These are phyloP conservation scores for Caenorhabditis angaria DNA, from an alignment of 2,888 invertebrate genomes.

Conservation along the genomic window DNA sequence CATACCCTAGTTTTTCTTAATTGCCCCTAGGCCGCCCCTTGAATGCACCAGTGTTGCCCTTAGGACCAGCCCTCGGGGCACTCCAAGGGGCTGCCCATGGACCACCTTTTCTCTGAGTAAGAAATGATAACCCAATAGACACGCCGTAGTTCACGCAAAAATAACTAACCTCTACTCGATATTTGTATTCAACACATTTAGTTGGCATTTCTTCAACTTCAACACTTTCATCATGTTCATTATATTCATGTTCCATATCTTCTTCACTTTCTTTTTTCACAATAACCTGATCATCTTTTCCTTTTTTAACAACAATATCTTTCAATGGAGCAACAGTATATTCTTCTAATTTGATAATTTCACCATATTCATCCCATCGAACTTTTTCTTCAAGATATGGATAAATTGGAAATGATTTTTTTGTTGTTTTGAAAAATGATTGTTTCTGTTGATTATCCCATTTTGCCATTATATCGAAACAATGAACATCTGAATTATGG, in stretches of 20 bases:
- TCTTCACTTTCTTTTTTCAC: constrained; percentile 41
- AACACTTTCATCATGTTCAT: constrained; percentile 30
- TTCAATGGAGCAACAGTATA: constrained; percentile 76
- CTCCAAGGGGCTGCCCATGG: too few relatives aligned
- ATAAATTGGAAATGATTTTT: constrained; percentile 95
- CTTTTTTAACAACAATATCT: constrained; percentile 23
- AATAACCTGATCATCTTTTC: constrained; percentile 15
- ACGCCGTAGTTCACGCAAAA: too few relatives aligned
- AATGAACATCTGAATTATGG: constrained; percentile 22
- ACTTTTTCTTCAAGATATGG: constrained; percentile 85
- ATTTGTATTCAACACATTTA: constrained; percentile 67
- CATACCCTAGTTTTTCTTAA: too few relatives aligned
- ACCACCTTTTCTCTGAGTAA: too few relatives aligned
- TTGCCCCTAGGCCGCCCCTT: too few relatives aligned
- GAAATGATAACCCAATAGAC: too few relatives aligned
- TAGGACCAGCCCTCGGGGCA: too few relatives aligned
- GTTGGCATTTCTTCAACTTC: constrained; percentile 65
- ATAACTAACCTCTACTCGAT: constrained; percentile 65
- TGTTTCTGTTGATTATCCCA: constrained; percentile 56
- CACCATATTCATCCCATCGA: constrained; percentile 92
- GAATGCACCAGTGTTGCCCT: too few relatives aligned
- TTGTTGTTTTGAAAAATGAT: constrained; percentile 85
- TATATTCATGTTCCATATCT: constrained; percentile 13
- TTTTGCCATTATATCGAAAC: constrained; percentile 50
- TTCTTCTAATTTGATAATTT: constrained; percentile 90